Evolutionary conservation across 2,888 invertebrate species (phyloP).

Genomic region (Lepidonotus clava): DNA sequence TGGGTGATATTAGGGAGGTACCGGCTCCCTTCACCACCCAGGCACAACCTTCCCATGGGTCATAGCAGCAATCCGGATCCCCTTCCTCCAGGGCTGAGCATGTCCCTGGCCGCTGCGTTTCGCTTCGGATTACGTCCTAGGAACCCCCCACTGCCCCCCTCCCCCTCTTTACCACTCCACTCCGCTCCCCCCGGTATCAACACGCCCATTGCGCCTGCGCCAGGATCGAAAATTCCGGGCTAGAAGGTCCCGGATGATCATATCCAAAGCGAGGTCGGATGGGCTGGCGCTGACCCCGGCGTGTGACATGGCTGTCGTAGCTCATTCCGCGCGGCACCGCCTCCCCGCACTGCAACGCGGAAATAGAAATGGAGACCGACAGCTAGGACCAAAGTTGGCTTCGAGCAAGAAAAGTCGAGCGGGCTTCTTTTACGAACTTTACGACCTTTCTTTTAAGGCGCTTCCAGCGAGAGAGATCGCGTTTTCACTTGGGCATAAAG

Average conservation of each 20-base stretch:
- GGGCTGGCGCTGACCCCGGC: neutral
- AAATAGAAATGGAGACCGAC: constrained; percentile 13
- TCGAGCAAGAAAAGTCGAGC: constrained; percentile 10
- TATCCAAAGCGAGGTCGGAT: constrained; percentile 19
- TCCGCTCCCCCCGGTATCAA: constrained; percentile 13
- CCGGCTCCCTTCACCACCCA: neutral
- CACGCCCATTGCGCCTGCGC: neutral
- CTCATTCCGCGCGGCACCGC: constrained; percentile 2
- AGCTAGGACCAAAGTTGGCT: constrained; percentile 11
- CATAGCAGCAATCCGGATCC: constrained; percentile 15
- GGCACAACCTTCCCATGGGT: constrained; percentile 33
- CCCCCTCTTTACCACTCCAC: too few relatives aligned
- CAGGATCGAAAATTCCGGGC: constrained; percentile 14
- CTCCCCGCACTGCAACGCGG: neutral
- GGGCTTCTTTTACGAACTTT: constrained; percentile 14
- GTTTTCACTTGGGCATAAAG: neutral
- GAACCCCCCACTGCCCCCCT: too few relatives aligned
- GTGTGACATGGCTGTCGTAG: constrained; percentile 19
- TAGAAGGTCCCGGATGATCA: constrained; percentile 28
- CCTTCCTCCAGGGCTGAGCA: neutral
- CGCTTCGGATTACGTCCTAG: constrained; percentile 17
- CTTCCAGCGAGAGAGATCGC: neutral
- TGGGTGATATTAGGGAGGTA: constrained; percentile 43
- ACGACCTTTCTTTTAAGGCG: constrained; percentile 9
- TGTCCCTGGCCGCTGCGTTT: neutral